Evolutionary conservation across 1,140 invertebrate genomes (phyloP).

Genomic region (Lepidurus couesii): DNA sequence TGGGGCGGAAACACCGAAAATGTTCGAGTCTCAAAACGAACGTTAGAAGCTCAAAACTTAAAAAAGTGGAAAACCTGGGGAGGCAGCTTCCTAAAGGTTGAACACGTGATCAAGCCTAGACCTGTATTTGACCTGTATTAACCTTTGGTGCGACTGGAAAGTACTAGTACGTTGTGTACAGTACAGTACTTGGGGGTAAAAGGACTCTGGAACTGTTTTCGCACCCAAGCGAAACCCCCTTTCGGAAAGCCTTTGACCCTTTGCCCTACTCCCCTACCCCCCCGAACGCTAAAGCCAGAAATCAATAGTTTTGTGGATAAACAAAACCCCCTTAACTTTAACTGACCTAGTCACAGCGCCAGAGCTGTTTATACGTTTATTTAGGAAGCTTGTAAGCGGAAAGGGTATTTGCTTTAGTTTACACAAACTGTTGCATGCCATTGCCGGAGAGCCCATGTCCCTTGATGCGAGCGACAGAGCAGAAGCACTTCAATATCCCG

Average conservation of each 20-base stretch:
- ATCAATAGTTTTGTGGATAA: not conserved
- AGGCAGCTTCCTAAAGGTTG: not conserved
- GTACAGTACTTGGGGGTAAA: too few relatives aligned
- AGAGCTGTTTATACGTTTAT: not conserved
- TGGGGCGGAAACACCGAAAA: not conserved
- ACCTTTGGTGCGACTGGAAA: not conserved
- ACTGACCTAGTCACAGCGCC: not conserved
- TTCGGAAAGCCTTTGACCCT: not conserved
- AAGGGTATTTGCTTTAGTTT: not conserved
- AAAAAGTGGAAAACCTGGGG: too few relatives aligned
- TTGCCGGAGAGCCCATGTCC: not conserved
- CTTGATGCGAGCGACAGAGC: not conserved
- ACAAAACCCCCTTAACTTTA: not conserved
- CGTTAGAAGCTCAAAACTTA: too few relatives aligned
- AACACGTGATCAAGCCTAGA: not conserved
- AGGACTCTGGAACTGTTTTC: not conserved
- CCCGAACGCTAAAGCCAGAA: not conserved
- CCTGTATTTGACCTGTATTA: not conserved
- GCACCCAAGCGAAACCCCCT: not conserved
- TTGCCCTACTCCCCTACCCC: not conserved
- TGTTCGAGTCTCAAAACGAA: too few relatives aligned
- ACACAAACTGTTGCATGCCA: not conserved
- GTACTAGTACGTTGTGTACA: not conserved
- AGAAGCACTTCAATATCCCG: constrained; percentile 17
- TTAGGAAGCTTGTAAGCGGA: not conserved